Evolutionary conservation across 2,797 vertebrate species (phyloP).

Genomic region (Ctenopoma multispine): DNA sequence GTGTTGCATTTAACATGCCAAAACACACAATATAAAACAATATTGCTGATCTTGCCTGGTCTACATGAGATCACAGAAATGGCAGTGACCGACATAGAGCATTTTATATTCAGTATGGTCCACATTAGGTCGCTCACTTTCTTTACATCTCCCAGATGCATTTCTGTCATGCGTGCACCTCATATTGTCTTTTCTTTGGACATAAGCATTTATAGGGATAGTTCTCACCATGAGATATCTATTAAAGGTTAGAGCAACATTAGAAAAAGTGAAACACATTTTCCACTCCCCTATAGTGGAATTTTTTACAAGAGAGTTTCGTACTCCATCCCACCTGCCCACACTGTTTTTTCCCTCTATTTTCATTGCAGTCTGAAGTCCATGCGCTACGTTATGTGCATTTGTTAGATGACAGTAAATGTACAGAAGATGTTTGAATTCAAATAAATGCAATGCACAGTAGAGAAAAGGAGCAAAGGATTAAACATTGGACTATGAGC

Average conservation of each 20-base stretch:
- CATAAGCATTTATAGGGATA: constrained; percentile 64
- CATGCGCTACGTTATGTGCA: not conserved
- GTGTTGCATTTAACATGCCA: constrained; percentile 43
- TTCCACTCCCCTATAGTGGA: constrained; percentile 69
- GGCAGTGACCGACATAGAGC: constrained; percentile 40
- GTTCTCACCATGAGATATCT: constrained; percentile 71
- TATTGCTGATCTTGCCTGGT: constrained; percentile 35
- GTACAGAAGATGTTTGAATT: constrained; percentile 17
- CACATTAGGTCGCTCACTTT: constrained; percentile 48
- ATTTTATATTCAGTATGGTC: constrained; percentile 69
- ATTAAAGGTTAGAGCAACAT: constrained; percentile 65
- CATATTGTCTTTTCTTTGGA: constrained; percentile 70
- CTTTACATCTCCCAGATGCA: constrained; percentile 71
- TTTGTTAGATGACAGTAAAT: constrained; percentile 17
- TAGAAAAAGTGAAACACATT: constrained; percentile 50
- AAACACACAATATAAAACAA: constrained; percentile 69
- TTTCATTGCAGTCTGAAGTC: constrained; percentile 13
- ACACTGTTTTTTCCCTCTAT: constrained; percentile 23
- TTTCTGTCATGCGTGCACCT: constrained; percentile 63
- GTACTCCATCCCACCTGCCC: constrained; percentile 69
- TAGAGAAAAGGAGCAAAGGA: constrained; percentile 31
- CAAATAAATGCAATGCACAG: constrained; percentile 28
- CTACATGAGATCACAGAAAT: constrained; percentile 65
- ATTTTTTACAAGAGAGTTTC: constrained; percentile 64
- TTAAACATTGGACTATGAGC: constrained; percentile 33